Evolutionary conservation across 2,797 vertebrate genomes (phyloP).

Genomic region (Hydrophis major): DNA sequence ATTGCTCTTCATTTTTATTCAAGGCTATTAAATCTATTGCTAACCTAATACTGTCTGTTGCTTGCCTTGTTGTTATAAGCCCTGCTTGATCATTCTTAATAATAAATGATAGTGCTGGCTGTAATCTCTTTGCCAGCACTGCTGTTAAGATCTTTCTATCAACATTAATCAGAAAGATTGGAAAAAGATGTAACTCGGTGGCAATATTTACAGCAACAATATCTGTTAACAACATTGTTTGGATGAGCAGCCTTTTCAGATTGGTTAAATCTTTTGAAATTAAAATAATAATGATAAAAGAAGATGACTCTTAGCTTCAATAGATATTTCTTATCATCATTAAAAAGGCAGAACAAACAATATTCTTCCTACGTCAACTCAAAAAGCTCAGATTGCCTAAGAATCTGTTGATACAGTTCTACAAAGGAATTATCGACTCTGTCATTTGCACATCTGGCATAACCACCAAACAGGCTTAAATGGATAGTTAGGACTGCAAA

Average conservation of each 20-base stretch:
- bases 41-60: neutral
- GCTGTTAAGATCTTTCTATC: neutral
- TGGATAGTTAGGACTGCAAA: too few relatives aligned
- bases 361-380: too few relatives aligned
- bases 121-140: neutral
- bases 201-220: neutral
- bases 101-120: neutral
- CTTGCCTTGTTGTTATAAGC: neutral
- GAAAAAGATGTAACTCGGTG: neutral
- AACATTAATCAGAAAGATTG: neutral
- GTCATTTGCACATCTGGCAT: too few relatives aligned
- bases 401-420: too few relatives aligned
- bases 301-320: neutral
- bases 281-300: neutral
- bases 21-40: neutral
- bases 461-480: too few relatives aligned
- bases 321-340: neutral
- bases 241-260: neutral
- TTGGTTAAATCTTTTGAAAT: neutral
- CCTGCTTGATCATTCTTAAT: neutral
- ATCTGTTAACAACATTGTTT: neutral
- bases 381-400: too few relatives aligned
- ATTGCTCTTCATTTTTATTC: neutral
- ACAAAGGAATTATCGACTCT: too few relatives aligned
- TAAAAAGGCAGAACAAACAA: neutral